phyloP scores from a whole-genome alignment of 2,888 invertebrate species.

The Capitulum mitella region DNA sequence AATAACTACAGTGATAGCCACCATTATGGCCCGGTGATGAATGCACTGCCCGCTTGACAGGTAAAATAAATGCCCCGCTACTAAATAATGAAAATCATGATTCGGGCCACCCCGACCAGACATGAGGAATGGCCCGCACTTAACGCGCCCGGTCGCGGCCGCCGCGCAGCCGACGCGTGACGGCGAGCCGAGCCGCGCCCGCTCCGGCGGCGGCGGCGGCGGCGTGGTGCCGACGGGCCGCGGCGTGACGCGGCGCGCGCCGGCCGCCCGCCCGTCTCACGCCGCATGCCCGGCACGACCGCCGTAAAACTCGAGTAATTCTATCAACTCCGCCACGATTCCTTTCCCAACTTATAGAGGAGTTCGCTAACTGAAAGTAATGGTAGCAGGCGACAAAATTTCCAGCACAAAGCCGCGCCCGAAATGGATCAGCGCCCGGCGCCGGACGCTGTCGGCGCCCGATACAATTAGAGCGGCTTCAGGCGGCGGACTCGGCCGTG shows the following conservation, averaged over 20 bases:
- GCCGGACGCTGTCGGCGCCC: neutral
- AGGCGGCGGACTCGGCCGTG: too few species aligned
- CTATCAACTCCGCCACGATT: slow-evolving; percentile 5
- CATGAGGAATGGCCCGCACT: slow-evolving; percentile 12
- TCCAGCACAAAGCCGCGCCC: neutral
- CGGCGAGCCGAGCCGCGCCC: neutral
- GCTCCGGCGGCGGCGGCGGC: too few species aligned
- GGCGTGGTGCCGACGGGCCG: too few species aligned
- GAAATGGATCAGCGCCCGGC: neutral
- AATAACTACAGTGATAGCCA: slow-evolving; percentile 19
- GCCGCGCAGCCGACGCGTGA: neutral
- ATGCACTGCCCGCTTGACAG: slow-evolving; percentile 4
- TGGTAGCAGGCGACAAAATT: neutral
- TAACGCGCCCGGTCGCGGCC: neutral
- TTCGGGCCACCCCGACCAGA: neutral
- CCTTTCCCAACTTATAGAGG: neutral
- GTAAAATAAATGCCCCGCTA: slow-evolving; percentile 12
- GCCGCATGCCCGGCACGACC: neutral
- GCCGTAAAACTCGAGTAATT: slow-evolving; percentile 20
- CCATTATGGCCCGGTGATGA: slow-evolving; percentile 2
- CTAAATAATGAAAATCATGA: slow-evolving; percentile 13
- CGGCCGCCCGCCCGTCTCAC: neutral
- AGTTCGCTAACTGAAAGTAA: slow-evolving; percentile 3
- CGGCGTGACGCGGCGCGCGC: too few species aligned
- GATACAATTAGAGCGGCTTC: neutral